Conservation (phyloP, 2,888 invertebrate genomes). For the Nomada ferruginata region DNA sequence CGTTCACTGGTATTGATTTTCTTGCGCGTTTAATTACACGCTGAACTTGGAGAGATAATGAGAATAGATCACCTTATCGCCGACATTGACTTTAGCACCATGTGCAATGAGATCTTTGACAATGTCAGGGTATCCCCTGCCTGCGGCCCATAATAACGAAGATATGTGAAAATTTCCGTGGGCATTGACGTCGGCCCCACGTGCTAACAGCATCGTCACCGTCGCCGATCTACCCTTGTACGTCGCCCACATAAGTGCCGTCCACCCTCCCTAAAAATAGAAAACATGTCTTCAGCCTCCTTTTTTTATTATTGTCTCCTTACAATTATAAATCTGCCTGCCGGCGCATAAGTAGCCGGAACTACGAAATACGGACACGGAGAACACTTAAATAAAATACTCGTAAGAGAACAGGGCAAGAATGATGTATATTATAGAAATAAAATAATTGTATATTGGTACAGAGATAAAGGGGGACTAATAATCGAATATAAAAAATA, state of each 20-base stretch:
- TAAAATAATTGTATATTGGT: no score
- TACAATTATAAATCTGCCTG: background rate
- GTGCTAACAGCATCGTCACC: conserved; percentile 91
- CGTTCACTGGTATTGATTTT: background rate
- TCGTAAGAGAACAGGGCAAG: no score
- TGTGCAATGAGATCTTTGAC: conserved; percentile 92
- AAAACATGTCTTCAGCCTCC: background rate
- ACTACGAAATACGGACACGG: no score
- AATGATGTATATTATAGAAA: no score
- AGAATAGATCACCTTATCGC: conserved; percentile 89
- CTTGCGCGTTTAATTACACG: background rate
- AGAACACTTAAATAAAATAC: no score
- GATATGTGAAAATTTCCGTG: conserved; percentile 98
- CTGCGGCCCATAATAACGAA: conserved; percentile 97
- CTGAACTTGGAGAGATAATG: background rate
- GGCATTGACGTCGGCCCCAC: conserved; percentile 96
- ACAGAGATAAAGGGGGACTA: no score
- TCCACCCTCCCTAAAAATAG: conserved; percentile 94
- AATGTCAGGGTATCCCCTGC: conserved; percentile 94
- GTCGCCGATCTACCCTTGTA: conserved; percentile 95
- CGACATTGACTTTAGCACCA: conserved; percentile 97
- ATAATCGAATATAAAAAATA: background rate
- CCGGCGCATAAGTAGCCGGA: no score
- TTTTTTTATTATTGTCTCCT: background rate
- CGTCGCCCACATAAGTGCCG: conserved; percentile 98